phyloP scores from a whole-genome alignment of 2,113 vertebrate species.

The Macquaria ambigua region DNA sequence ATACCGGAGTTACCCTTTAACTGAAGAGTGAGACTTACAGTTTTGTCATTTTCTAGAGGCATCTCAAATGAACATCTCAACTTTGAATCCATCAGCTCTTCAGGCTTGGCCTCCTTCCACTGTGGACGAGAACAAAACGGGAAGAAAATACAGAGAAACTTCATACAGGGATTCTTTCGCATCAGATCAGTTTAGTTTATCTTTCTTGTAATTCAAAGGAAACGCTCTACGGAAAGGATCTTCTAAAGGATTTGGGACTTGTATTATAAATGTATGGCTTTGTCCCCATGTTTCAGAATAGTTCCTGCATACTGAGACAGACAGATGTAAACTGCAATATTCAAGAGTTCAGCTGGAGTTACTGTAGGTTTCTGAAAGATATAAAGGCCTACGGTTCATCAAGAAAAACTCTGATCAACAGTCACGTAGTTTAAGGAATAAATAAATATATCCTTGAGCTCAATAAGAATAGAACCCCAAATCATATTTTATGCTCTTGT shows the following conservation, averaged over 20 bases:
- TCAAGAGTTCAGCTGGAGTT: not conserved
- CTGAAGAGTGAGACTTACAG: conserved; percentile 77
- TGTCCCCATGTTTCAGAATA: conserved; percentile 8
- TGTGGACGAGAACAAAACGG: conserved; percentile 66
- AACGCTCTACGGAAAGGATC: not conserved
- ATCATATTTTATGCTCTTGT: not conserved
- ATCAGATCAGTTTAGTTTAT: not conserved
- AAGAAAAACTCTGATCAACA: not conserved
- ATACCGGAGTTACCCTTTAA: no score
- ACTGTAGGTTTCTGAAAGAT: not conserved
- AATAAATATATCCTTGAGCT: not conserved
- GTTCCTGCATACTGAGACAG: not conserved
- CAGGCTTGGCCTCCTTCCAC: conserved; percentile 98
- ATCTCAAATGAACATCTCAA: conserved; percentile 96
- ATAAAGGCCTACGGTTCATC: not conserved
- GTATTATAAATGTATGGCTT: not conserved
- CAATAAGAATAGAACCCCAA: not conserved
- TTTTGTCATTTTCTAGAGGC: conserved; percentile 94
- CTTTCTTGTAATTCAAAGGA: not conserved
- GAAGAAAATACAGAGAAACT: not conserved
- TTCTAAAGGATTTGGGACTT: not conserved
- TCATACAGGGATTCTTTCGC: not conserved
- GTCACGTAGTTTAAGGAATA: not conserved
- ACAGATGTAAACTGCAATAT: not conserved
- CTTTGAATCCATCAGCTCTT: conserved; percentile 99